Conservation (phyloP, 2,888 invertebrate species). For the Koerneria pararmatus region DNA sequence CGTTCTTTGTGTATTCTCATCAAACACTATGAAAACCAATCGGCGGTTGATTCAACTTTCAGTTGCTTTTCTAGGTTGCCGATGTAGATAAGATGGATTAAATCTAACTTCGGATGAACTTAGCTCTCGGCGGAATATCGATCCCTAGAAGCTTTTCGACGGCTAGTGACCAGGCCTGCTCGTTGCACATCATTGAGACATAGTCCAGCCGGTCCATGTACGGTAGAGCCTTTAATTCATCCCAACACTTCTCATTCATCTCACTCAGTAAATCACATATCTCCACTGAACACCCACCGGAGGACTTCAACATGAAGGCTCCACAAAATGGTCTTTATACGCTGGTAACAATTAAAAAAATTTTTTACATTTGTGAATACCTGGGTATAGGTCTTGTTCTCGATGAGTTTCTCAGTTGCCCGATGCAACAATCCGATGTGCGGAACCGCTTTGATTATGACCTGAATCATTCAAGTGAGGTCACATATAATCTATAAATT, state of each 20-base stretch:
- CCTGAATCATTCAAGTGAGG: constrained; percentile 63
- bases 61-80: no score
- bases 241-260: background rate
- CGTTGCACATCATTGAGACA: constrained; percentile 99
- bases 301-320: no score
- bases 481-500: no score
- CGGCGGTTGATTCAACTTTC: no score
- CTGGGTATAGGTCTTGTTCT: constrained; percentile 95
- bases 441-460: constrained; percentile 82
- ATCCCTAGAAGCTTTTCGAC: constrained; percentile 87
- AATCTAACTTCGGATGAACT: constrained; percentile 81
- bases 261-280: no score
- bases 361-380: constrained; percentile 17
- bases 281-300: no score
- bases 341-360: background rate
- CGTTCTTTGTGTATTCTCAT: no score
- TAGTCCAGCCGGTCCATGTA: constrained; percentile 91
- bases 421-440: constrained; percentile 95
- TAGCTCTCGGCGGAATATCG: constrained; percentile 71
- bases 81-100: no score
- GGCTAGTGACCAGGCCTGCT: constrained; percentile 90
- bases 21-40: no score
- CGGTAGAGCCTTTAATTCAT: constrained; percentile 73
- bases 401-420: constrained; percentile 94
- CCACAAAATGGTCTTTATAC: background rate